A percentile compares a stretch with the other conserved stretches of the same genome.
These are phyloP conservation scores for Seriola quinqueradiata DNA, from an alignment of 2,113 vertebrate genomes.

Conservation along the genomic window DNA sequence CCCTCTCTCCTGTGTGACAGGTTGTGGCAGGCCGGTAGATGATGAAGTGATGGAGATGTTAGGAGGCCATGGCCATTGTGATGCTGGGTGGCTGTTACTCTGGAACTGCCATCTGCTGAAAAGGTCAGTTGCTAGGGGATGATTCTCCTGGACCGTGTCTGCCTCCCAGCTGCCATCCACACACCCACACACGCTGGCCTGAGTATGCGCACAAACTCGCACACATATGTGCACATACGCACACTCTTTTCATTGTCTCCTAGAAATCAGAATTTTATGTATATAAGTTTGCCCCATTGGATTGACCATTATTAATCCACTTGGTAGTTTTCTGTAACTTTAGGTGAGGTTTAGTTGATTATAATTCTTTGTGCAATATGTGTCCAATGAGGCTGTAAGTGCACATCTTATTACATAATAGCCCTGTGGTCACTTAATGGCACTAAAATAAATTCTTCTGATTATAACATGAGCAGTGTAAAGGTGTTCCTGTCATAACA, in stretches of 20 bases:
- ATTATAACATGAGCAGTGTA: conserved; percentile 52
- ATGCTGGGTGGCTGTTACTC: conserved; percentile 83
- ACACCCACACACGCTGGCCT: conserved; percentile 67
- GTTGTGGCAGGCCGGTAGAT: conserved; percentile 66
- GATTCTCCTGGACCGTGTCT: conserved; percentile 83
- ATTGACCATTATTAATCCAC: conserved; percentile 27
- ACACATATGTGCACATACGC: conserved; percentile 39
- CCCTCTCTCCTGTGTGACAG: conserved; percentile 73
- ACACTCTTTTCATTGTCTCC: conserved; percentile 25
- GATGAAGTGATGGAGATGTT: conserved; percentile 87
- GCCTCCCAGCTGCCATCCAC: conserved; percentile 86
- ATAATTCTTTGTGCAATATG: conserved; percentile 10
- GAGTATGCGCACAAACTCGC: conserved; percentile 50
- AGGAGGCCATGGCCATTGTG: conserved; percentile 84
- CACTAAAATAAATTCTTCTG: conserved; percentile 58
- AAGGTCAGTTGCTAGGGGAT: conserved; percentile 86
- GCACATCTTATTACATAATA: conserved; percentile 49
- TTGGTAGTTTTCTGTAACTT: conserved; percentile 37
- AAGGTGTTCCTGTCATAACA: conserved; percentile 62
- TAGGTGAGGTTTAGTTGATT: conserved; percentile 37
- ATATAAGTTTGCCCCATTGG: conserved; percentile 2
- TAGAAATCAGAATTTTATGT: conserved; percentile 32
- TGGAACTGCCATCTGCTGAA: conserved; percentile 86
- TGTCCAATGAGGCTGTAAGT: conserved; percentile 50
- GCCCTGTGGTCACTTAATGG: conserved; percentile 53